Percentiles rank a stretch among this genome's conserved stretches.
These are phyloP conservation scores for Eristalinus aeneus DNA, from an alignment of 2,888 invertebrate species.

Conservation along the genomic window DNA sequence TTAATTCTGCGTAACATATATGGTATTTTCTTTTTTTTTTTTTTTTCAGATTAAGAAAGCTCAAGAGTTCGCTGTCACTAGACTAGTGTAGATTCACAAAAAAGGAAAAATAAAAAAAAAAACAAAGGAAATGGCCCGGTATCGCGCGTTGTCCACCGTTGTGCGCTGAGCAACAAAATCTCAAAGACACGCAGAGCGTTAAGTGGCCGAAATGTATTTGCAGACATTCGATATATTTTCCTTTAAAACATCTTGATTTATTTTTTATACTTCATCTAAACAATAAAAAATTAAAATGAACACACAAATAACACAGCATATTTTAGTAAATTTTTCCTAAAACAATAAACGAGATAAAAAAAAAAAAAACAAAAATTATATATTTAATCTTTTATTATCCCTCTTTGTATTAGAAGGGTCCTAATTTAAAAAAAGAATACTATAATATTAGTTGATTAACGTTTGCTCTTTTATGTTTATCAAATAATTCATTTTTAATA, in stretches of 20 bases:
- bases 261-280: constrained; percentile 38
- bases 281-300: constrained; percentile 11
- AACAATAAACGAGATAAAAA: constrained; percentile 4
- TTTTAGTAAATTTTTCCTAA: constrained; percentile 50
- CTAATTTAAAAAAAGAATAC: constrained; percentile 31
- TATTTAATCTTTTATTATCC: constrained; percentile 5
- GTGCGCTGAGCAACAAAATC: constrained; percentile 43
- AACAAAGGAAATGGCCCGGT: constrained; percentile 40
- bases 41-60: constrained; percentile 55
- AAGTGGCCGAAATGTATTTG: constrained; percentile 64
- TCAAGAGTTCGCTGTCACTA: constrained; percentile 18
- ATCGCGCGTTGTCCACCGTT: constrained; percentile 49
- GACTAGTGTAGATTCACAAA: constrained; percentile 64
- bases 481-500: constrained; percentile 51
- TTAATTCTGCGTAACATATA: neutral
- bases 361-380: neutral
- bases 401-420: constrained; percentile 31
- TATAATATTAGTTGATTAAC: constrained; percentile 39
- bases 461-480: constrained; percentile 52
- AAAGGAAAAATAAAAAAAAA: neutral
- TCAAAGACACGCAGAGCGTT: constrained; percentile 34
- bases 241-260: constrained; percentile 10
- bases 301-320: constrained; percentile 22
- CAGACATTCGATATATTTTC: constrained; percentile 60
- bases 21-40: neutral